phyloP scores from a whole-genome alignment of 1,140 invertebrate species.

The Fopius arisanus region DNA sequence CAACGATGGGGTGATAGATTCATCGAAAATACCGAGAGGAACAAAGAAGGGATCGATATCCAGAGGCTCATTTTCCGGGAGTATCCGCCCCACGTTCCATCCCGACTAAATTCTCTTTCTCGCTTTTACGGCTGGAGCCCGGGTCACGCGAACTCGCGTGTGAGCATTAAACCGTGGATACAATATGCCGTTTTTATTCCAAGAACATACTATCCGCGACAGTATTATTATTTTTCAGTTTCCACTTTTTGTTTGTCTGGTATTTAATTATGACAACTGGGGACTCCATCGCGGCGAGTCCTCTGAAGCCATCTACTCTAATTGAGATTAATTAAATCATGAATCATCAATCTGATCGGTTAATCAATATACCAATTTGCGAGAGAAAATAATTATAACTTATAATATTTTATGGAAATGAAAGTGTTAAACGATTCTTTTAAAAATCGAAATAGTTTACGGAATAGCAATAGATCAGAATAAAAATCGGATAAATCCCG shows the following conservation, averaged over 20 bases:
- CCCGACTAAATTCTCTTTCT: not conserved
- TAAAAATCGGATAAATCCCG: no score
- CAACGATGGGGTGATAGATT: not conserved
- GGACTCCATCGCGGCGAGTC: no score
- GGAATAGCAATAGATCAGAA: no score
- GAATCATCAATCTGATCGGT: no score
- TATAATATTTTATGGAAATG: no score
- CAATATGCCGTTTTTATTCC: not conserved
- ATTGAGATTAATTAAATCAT: no score
- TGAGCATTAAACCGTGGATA: not conserved
- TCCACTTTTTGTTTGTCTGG: not conserved
- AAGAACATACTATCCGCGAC: not conserved
- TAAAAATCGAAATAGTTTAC: no score
- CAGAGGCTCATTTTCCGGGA: conserved; percentile 27
- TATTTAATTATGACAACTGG: not conserved
- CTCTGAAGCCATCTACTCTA: no score
- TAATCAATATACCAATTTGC: no score
- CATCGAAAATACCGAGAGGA: conserved; percentile 13
- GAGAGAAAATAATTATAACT: no score
- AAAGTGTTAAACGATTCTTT: no score
- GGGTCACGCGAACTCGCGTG: conserved; percentile 2
- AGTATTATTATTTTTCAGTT: not conserved
- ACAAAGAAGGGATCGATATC: conserved; percentile 29
- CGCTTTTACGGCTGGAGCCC: not conserved
- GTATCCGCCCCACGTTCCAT: conserved; percentile 22